These are phyloP conservation scores for Myiozetetes cayanensis DNA, from an alignment of 2,113 vertebrate species.

Conservation along the genomic window DNA sequence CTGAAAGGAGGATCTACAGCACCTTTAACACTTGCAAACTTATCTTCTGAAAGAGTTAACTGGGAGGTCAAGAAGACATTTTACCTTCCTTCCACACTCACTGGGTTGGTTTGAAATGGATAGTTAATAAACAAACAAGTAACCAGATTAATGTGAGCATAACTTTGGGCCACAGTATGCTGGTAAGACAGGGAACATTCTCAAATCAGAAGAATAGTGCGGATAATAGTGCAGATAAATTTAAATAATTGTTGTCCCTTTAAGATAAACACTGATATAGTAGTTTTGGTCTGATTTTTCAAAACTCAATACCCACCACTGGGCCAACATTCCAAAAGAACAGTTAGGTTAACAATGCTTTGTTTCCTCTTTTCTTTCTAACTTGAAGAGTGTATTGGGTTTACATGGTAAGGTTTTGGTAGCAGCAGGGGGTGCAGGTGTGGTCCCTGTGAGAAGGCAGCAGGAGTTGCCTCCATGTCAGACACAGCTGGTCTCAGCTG, in stretches of 20 bases:
- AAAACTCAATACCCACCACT: background rate
- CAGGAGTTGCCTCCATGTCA: background rate
- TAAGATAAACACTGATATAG: background rate
- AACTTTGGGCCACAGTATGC: background rate
- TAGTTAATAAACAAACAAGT: background rate
- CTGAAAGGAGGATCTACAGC: background rate
- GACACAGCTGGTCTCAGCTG: background rate
- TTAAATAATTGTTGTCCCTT: background rate
- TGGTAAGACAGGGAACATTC: background rate
- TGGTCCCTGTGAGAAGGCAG: background rate
- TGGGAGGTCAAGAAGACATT: background rate
- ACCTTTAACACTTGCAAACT: background rate
- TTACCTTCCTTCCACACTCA: background rate
- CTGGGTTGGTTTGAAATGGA: background rate
- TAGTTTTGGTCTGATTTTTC: background rate
- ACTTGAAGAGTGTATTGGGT: background rate
- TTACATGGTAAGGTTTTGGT: background rate
- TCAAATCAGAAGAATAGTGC: background rate
- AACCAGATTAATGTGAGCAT: background rate
- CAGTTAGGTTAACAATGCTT: background rate
- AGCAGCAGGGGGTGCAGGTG: background rate
- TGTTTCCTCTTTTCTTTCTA: background rate
- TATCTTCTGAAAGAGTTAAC: background rate
- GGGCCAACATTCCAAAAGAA: background rate
- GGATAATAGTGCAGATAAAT: background rate